Conservation (phyloP, 2,113 vertebrate genomes). For the Oenanthe melanoleuca region DNA sequence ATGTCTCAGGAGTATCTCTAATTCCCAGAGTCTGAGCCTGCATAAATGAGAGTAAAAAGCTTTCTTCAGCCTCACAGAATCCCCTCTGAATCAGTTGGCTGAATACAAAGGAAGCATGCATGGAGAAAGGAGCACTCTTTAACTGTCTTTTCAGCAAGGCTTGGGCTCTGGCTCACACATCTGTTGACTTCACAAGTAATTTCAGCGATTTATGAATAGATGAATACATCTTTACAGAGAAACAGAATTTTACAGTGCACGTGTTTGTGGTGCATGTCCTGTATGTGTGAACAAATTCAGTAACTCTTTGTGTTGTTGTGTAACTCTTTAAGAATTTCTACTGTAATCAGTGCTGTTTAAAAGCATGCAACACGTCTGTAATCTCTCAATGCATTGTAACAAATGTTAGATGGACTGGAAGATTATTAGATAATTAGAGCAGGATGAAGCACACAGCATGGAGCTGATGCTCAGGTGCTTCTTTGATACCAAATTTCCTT, state of each 20-base stretch:
- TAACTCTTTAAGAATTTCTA: background rate
- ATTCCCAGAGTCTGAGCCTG: constrained; percentile 52
- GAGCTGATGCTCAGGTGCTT: background rate
- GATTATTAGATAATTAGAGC: background rate
- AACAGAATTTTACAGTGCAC: background rate
- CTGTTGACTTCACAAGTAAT: constrained; percentile 17
- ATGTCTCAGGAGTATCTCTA: constrained; percentile 49
- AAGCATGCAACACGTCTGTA: background rate
- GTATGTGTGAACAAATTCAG: background rate
- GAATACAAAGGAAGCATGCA: background rate
- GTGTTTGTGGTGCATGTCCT: background rate
- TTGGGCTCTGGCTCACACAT: background rate
- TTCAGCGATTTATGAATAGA: background rate
- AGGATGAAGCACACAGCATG: background rate
- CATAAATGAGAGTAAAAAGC: constrained; percentile 56
- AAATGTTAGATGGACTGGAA: background rate
- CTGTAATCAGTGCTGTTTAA: background rate
- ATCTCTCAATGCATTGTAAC: background rate
- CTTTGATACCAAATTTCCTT: background rate
- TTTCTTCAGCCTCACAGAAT: constrained; percentile 43
- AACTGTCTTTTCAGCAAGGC: background rate
- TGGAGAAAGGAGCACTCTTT: background rate
- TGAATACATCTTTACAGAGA: background rate
- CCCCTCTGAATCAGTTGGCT: background rate
- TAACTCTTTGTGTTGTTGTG: background rate